Base-by-base conservation (phyloP, 2,888 invertebrate genomes). In the Deilephila elpenor region DNA sequence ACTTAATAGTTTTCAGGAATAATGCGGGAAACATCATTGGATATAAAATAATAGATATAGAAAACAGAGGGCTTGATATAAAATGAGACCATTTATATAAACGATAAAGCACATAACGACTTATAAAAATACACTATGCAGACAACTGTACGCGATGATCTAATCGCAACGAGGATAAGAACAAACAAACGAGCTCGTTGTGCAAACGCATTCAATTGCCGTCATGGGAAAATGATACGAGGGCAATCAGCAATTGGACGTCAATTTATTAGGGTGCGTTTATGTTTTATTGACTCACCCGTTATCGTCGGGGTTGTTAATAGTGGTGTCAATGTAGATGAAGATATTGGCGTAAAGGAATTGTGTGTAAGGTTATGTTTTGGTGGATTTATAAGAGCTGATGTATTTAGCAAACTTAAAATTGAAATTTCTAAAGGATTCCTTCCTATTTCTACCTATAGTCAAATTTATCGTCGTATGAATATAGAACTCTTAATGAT, bases 131-230 rank as follows among this genome's bases (percentile, higher is more conserved):
- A 11, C 11, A 14, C 11, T 11, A 11, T 44, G 56, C 17, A n/a
- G 56, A 1, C 56, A n/a, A 56, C 19, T 56, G 56, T 56, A 56
- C n/a, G 14, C 44, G 67, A 67, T 67, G 67, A 67, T 67, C 51
- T 51, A 67, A 67, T 67, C 67, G 67, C 44, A 25, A 44, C 25
- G 67, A 67, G 67, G 67, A 67, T 67, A 67, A 67, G 44, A 67
- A 25, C 44, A 20, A 64, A 64, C 44, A 67, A 51, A 67, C 51
- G 20, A 17, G 67, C 67, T 67, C 67, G 20, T 67, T 67, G 67
- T 67, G 34, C 37, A 37, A 64, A 64, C 44, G 44, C 20, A 25
- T 7, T 61, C 32, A 61, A 61, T 67, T 67, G 37, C 64, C 37
- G 44, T 37, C 64, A 64, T 64, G 67, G 25, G 67, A 67, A 44